Evolutionary conservation across 2,888 invertebrate genomes (phyloP), one percentile per base, ranked within the genome.

Genomic region (Drosophila subquinaria): DNA sequence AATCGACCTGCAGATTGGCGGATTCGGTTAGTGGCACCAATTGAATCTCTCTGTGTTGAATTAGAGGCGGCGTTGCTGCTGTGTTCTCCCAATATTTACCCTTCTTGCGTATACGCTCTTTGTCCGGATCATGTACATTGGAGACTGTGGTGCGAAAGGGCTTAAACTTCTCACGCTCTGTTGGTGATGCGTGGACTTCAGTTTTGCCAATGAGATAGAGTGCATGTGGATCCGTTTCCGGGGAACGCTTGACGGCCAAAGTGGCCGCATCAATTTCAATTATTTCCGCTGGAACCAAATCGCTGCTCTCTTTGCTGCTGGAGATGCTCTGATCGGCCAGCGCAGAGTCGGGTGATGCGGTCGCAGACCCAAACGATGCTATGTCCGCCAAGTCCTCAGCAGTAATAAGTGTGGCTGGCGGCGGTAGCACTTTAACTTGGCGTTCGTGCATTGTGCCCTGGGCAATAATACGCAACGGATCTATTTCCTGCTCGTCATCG

Each of bases 31-130:
- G 63, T 2, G 90, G 76, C 35, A 93, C 73, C 50, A 93, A 38
- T 59, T 92, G 88, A 0, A 87, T 68, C 13, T 81, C 88, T 10
- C 81, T 85, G 71, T 92, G 88, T 42, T 89, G 89, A 51, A 93
- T 90, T 0, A 87, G 82, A 10, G 92, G 92, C 11, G 93, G 93
- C 9, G 93, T 93, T 0, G 93, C 93, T 2, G 93, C 92, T 2
- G 93, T 93, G 9, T 88, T 70, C 69, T 93, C 93, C 93, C 93
- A 93, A 69, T 90, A 69, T 68, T 90, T 92, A 2, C 88, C 83
- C 38, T 84, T 77, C 57, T 91, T 92, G 3, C 92, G 88, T 5
- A 63, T 55, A 17, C 90, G 90, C 73, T 93, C 93, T 68, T 92
- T 92, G n/a, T 67, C 85, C 0, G 93, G 91, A 77, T 91, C 90